Base-by-base conservation (phyloP, 2,113 vertebrate genomes). In the Pteronura brasiliensis region DNA sequence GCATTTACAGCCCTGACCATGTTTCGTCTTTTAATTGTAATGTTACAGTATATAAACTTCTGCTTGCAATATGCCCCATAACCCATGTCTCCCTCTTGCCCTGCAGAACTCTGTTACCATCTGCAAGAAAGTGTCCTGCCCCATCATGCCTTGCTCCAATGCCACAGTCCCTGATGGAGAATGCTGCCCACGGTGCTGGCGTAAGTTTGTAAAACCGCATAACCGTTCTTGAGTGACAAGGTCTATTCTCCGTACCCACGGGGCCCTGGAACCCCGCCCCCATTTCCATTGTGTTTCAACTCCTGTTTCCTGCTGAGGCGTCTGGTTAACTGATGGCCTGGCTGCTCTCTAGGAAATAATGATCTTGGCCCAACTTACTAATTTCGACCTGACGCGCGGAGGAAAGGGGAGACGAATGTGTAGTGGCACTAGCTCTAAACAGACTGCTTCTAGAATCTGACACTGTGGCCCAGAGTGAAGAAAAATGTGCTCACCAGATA, bases 41-140 rank as follows among this genome's bases (percentile, higher is more conserved):
- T 57, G 82, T 71, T 36, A 91, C 34, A 39, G 0, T 10, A 10
- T 29, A 29, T 59, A 34, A 67, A 76, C 25, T 96, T 93, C 17
- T 15, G 65, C 71, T 77, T 95, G 72, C 12, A 7, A 14, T 14
- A 90, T 83, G 47, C 31, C 96, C 80, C 97, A 89, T 87, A 92
- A 95, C 67, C 27, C 18, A 12, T 80, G 76, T 88, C 67, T n/a
- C n/a, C 76, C 36, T 34, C 77, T 93, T 88, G 97, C 95, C 94
- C n/a, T 97, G 14, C 97, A 99, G 99, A 99, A 99, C 86, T 99
- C 99, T 67, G 99, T 99, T 39, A 99, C 99, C 12, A 98, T 99
- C 95, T 99, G 99, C 97, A 99, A 99, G 90, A 99, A 99, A 96
- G 99, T 99, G 93, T 99, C 99, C 96, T 99, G 99, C 84, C 99